Conservation (phyloP, 1,140 invertebrate species). For the Leucophenga varia region DNA sequence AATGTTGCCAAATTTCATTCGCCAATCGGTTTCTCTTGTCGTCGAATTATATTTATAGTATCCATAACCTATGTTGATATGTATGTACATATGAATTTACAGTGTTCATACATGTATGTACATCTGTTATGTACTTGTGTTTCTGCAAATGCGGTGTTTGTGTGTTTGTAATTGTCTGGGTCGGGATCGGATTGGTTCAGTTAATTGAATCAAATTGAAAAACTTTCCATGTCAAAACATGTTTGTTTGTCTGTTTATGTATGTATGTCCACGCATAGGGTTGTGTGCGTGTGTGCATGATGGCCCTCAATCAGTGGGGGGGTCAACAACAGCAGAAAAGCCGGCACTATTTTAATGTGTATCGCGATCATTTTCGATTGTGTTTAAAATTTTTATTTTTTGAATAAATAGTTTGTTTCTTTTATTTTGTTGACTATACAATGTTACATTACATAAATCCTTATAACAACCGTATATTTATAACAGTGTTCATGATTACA, state of each 20-base stretch:
- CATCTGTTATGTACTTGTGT: too few species aligned
- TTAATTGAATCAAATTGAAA: conserved; percentile 27
- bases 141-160: neutral
- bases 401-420: neutral
- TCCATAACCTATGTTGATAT: neutral
- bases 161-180: neutral
- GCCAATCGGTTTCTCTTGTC: conserved; percentile 5
- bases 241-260: neutral
- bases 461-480: conserved; percentile 3
- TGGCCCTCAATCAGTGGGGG: too few species aligned
- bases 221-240: conserved; percentile 22
- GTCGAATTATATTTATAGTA: conserved; percentile 1
- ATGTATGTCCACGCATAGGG: too few species aligned
- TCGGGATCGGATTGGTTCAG: conserved; percentile 7
- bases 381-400: too few species aligned
- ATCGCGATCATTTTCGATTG: too few species aligned
- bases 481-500: neutral
- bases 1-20: conserved; percentile 22
- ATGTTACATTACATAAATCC: conserved; percentile 3
- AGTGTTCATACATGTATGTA: too few species aligned
- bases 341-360: too few species aligned
- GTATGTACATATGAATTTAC: neutral
- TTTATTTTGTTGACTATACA: neutral
- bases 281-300: too few species aligned
- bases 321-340: conserved; percentile 6